Conservation (phyloP, 2,888 invertebrate species). For the Polyommatus icarus region DNA sequence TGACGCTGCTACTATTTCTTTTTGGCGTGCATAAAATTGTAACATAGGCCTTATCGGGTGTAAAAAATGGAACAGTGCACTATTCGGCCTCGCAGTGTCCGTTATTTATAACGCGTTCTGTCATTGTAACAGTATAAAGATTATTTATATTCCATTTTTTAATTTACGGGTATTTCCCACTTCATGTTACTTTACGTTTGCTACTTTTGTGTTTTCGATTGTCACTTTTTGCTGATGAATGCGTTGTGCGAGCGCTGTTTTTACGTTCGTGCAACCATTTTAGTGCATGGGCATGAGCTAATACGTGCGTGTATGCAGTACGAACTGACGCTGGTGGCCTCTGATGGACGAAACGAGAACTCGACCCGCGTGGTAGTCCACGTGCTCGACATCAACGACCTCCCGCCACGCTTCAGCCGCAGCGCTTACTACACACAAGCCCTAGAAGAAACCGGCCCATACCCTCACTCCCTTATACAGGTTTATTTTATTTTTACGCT, state of each 20-base stretch:
- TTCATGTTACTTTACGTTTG: constrained; percentile 5
- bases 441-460: constrained; percentile 88
- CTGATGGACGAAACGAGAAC: constrained; percentile 94
- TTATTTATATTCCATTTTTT: constrained; percentile 25
- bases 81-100: constrained; percentile 32
- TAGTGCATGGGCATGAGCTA: constrained; percentile 74
- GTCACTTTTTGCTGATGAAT: constrained; percentile 11
- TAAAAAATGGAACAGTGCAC: constrained; percentile 39
- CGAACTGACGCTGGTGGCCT: constrained; percentile 93
- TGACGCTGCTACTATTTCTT: constrained; percentile 40
- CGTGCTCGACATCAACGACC: constrained; percentile 93
- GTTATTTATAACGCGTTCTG: constrained; percentile 44
- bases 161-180: constrained; percentile 21
- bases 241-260: constrained; percentile 15
- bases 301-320: constrained; percentile 83
- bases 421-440: constrained; percentile 86
- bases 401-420: constrained; percentile 90
- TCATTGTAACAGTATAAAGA: constrained; percentile 36
- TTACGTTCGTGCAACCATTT: constrained; percentile 39
- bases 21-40: constrained; percentile 44
- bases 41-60: constrained; percentile 37
- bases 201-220: constrained; percentile 20
- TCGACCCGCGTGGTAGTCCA: constrained; percentile 90
- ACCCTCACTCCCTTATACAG: constrained; percentile 86
- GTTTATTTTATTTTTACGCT: constrained; percentile 65